Evolutionary conservation across 2,113 vertebrate genomes (phyloP).

Genomic region (Aegotheles bennettii): DNA sequence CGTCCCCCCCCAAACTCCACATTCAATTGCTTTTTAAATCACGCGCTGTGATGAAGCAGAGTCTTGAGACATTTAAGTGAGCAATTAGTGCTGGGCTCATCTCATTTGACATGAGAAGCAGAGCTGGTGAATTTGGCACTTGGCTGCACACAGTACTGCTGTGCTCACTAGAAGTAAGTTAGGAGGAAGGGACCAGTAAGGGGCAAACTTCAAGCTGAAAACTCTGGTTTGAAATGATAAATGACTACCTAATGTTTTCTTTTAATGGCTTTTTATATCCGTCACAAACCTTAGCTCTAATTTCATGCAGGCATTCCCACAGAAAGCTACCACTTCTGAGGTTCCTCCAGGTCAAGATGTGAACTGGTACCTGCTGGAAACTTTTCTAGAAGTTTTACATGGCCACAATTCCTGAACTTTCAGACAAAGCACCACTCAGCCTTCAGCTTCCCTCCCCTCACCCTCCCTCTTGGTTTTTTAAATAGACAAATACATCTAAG

Average conservation of each 20-base stretch:
- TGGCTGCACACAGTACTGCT: not conserved
- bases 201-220: not conserved
- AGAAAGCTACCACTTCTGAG: not conserved
- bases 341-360: not conserved
- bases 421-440: not conserved
- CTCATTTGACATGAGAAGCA: not conserved
- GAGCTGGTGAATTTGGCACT: not conserved
- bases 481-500: not conserved
- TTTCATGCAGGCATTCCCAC: not conserved
- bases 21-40: not conserved
- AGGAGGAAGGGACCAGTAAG: not conserved
- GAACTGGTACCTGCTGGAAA: not conserved
- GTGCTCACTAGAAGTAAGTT: not conserved
- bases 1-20: not conserved
- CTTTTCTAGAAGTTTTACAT: not conserved
- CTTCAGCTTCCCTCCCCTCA: not conserved
- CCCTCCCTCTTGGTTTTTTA: not conserved
- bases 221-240: not conserved
- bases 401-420: not conserved
- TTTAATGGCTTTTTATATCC: not conserved
- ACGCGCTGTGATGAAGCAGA: rapidly evolving
- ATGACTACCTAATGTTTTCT: not conserved
- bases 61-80: not conserved
- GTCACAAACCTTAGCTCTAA: not conserved
- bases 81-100: not conserved